Base-by-base conservation (phyloP, 2,797 vertebrate species). In the Schizopygopsis malacanthus region DNA sequence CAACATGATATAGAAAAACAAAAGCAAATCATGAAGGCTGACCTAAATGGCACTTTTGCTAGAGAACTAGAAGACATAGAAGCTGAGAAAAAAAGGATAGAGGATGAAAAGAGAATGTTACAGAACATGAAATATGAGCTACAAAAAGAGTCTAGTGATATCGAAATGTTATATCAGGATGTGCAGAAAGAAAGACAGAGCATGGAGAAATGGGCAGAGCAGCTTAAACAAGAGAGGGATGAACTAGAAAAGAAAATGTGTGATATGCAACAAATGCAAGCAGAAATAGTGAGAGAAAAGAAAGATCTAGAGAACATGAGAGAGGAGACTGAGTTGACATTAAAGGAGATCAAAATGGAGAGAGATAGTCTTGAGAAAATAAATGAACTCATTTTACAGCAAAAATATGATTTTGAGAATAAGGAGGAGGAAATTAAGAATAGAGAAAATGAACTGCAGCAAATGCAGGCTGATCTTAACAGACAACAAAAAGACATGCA, bases 11-110 rank as follows among this genome's bases (percentile, higher is more conserved):
- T 65, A 6, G 83, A 72, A 65, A 71, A 76, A 71, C 71, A 82
- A 59, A 77, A 61, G 20, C 82, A 87, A 78, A 65, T 41, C 1
- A 77, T 82, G 41, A 79, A 87, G 79, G 52, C 83, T 63, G 83
- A 87, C 50, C 4, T 81, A 59, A 81, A 56, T 77, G 2, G 33
- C 50, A 85, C n/a, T n/a, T 65, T 56, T 41, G 63, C 41, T 39
- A 84, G 28, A 56, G 71, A 84, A 70, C 61, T 61, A 28, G 63
- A 81, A 15, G 20, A 69, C 28, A 56, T 85, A 25, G 52, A 85
- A 18, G 52, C 52, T 72, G 52, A 85, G 22, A 61, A 22, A 16
- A 61, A 80, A 85, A 25, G 25, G 9, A 22, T 85, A 20, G 20
- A 79, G 7, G 77, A 50, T 2, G 86, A 78, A 63, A 84, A 61